phyloP scores from a whole-genome alignment of 2,888 invertebrate species.

The Ametastegia equiseti region DNA sequence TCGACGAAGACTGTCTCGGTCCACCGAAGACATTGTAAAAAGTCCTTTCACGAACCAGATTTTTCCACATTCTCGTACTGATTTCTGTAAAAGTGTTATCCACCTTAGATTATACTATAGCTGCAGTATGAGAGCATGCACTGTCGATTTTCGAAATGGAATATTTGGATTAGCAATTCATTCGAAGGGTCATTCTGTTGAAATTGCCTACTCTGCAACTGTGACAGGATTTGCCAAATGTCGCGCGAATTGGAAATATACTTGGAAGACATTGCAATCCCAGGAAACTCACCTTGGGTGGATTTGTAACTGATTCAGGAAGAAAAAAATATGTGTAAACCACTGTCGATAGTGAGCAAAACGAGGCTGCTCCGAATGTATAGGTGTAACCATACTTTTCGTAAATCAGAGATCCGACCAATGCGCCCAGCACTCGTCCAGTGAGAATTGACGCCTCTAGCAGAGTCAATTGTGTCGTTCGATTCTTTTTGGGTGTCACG shows the following conservation, averaged over 20 bases:
- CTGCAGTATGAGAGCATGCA: conserved; percentile 77
- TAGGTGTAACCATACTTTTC: conserved; percentile 78
- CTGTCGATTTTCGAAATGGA: conserved; percentile 67
- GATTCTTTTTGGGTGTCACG: conserved; percentile 79
- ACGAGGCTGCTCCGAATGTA: conserved; percentile 76
- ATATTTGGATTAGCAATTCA: no score
- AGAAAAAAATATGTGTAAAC: conserved; percentile 77
- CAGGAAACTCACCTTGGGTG: conserved; percentile 59
- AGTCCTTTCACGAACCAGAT: conserved; percentile 78
- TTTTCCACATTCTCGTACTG: conserved; percentile 76
- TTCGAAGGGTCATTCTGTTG: no score
- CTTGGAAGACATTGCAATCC: no score
- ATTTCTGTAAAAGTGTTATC: conserved; percentile 70
- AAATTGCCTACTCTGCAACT: neutral
- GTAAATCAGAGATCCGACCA: conserved; percentile 81
- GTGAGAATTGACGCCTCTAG: conserved; percentile 80
- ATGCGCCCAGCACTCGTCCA: conserved; percentile 81
- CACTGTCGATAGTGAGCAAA: conserved; percentile 75
- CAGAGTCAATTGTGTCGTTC: conserved; percentile 76
- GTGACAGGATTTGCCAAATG: neutral
- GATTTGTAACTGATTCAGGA: conserved; percentile 76
- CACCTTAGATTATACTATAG: conserved; percentile 71
- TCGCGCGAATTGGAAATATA: neutral
- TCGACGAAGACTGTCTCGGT: conserved; percentile 78
- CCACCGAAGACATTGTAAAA: conserved; percentile 79